Evolutionary conservation across 1,140 invertebrate genomes (phyloP).

Genomic region (Drosophila asahinai): DNA sequence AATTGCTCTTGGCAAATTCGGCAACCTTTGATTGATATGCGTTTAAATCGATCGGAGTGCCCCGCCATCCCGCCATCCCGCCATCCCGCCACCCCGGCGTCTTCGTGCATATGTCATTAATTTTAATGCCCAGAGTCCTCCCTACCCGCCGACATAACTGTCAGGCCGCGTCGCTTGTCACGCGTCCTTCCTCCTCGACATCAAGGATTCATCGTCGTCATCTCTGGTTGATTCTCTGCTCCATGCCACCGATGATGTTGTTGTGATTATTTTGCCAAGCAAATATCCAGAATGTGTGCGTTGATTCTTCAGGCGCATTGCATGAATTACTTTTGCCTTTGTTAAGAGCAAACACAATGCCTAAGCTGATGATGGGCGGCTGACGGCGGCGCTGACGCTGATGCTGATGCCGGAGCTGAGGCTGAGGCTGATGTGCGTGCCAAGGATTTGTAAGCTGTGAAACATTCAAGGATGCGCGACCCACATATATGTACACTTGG

Average conservation of each 20-base stretch:
- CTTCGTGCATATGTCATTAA: constrained; percentile 65
- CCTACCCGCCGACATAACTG: constrained; percentile 27
- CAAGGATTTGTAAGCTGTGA: constrained; percentile 63
- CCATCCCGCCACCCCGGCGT: constrained; percentile 5
- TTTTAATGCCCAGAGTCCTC: constrained; percentile 55
- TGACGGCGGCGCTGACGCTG: constrained; percentile 21
- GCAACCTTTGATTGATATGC: constrained; percentile 69
- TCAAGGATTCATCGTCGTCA: constrained; percentile 30
- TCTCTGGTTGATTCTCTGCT: constrained; percentile 11
- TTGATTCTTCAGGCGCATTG: constrained; percentile 69
- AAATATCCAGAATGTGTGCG: constrained; percentile 71
- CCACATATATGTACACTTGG: constrained; percentile 40
- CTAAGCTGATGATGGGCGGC: constrained; percentile 46
- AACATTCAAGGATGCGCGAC: constrained; percentile 62
- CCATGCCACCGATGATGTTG: constrained; percentile 32
- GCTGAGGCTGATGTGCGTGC: constrained; percentile 53
- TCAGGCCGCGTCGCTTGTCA: constrained; percentile 40
- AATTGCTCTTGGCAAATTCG: constrained; percentile 51
- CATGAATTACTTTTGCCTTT: constrained; percentile 76
- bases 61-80: constrained; percentile 4
- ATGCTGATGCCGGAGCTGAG: background rate
- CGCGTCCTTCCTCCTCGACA: constrained; percentile 28
- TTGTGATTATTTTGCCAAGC: constrained; percentile 52
- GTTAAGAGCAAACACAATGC: constrained; percentile 71
- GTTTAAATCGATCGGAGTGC: constrained; percentile 58